Percentiles rank a stretch among this genome's conserved stretches.
phyloP scores from a whole-genome alignment of 30 jellyfish, hydroid and myxozoan species.

The Cassiopea xamachana region DNA sequence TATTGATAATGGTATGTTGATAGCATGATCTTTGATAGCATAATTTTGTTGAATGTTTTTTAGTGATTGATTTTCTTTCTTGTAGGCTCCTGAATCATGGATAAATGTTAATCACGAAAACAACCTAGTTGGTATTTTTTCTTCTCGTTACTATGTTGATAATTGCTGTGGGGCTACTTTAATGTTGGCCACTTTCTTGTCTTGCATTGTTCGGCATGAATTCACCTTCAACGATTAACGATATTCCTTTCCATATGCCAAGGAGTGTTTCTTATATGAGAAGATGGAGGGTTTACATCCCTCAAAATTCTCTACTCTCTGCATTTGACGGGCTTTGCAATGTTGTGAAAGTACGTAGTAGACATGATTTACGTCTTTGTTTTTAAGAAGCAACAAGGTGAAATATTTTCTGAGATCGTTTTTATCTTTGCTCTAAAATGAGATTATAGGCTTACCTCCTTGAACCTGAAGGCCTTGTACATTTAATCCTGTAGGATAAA shows the following conservation, averaged over 20 bases:
- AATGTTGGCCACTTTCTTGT: no score
- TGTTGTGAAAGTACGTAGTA: background rate
- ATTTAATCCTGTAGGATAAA: background rate
- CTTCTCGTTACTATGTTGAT: background rate
- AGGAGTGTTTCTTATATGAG: no score
- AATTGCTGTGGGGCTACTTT: no score
- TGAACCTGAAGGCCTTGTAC: background rate
- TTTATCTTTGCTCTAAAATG: background rate
- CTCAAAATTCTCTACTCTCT: background rate
- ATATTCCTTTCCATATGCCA: no score
- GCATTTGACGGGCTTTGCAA: background rate
- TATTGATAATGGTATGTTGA: background rate
- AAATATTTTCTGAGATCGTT: background rate
- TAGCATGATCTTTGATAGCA: background rate
- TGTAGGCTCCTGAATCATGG: slow-evolving; percentile 97
- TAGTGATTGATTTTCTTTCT: background rate
- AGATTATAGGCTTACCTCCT: background rate
- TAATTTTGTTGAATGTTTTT: background rate
- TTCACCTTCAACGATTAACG: no score
- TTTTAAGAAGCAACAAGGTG: background rate
- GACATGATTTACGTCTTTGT: no score
- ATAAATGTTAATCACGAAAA: slow-evolving; percentile 80
- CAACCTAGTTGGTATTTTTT: slow-evolving; percentile 70
- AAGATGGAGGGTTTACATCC: background rate
- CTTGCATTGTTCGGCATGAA: no score